Conservation (phyloP, 2,113 vertebrate species). For the Lynx canadensis region DNA sequence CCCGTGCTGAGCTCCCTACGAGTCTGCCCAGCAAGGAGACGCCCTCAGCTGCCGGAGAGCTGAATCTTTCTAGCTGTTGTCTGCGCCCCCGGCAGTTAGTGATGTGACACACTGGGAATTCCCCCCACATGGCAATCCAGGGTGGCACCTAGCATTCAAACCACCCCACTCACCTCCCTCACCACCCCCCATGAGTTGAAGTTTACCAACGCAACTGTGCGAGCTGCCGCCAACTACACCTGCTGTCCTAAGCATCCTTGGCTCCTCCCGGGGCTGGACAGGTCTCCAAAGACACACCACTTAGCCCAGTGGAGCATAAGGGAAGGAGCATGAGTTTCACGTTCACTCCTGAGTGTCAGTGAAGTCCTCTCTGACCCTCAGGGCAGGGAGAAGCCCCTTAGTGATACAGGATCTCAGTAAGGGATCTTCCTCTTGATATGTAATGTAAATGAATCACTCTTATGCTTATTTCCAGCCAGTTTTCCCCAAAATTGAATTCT, state of each 20-base stretch:
- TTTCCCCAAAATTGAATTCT: neutral
- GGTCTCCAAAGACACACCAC: neutral
- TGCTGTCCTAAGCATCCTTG: neutral
- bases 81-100: neutral
- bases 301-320: neutral
- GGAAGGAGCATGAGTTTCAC: neutral
- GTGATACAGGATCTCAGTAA: neutral
- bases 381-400: neutral
- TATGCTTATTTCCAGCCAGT: neutral
- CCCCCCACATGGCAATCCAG: rapidly evolving
- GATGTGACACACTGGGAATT: neutral
- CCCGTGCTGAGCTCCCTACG: rapidly evolving
- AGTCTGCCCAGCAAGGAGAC: neutral
- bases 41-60: neutral
- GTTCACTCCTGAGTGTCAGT: neutral
- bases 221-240: no score
- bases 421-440: neutral
- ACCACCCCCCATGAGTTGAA: neutral
- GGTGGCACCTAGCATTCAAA: no score
- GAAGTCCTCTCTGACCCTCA: neutral
- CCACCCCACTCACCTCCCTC: rapidly evolving
- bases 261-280: neutral
- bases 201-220: rapidly evolving
- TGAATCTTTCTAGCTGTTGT: neutral
- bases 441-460: neutral